Conservation (phyloP, 2,888 invertebrate genomes). For the Aporophyla lueneburgensis region DNA sequence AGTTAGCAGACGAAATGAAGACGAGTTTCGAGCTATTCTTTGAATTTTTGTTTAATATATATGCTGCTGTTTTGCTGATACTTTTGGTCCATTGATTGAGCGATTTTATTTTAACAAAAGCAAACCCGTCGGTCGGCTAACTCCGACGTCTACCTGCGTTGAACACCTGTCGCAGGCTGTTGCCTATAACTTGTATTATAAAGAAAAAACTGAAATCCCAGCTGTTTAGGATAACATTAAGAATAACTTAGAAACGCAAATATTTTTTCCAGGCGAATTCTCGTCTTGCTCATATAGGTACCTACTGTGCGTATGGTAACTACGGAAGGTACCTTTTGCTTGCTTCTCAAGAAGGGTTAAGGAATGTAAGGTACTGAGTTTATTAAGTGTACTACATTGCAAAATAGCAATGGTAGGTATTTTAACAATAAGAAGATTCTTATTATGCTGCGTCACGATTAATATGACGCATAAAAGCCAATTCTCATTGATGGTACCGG, state of each 20-base stretch:
- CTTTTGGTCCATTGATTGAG: slow-evolving; percentile 67
- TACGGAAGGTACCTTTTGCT: background rate
- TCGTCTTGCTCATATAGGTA: background rate
- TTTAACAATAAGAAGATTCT: slow-evolving; percentile 55
- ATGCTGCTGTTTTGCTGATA: slow-evolving; percentile 40
- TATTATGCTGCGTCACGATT: slow-evolving; percentile 70
- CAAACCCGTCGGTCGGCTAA: slow-evolving; percentile 70
- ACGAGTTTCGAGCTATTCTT: background rate
- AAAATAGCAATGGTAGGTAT: slow-evolving; percentile 43
- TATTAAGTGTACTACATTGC: slow-evolving; percentile 5
- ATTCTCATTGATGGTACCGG: slow-evolving; percentile 75
- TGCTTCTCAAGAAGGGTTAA: background rate
- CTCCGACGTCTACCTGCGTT: slow-evolving; percentile 84
- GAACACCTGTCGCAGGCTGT: slow-evolving; percentile 84
- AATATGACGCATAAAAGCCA: slow-evolving; percentile 69
- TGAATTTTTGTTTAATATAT: slow-evolving; percentile 21
- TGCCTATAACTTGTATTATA: slow-evolving; percentile 56
- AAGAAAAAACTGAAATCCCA: slow-evolving; percentile 68
- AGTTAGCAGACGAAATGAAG: background rate
- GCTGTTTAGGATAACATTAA: slow-evolving; percentile 31
- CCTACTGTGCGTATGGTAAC: background rate
- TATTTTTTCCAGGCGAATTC: background rate
- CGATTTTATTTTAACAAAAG: slow-evolving; percentile 76
- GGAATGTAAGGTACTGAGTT: slow-evolving; percentile 10
- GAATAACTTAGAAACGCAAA: slow-evolving; percentile 12